Evolutionary conservation across 2,113 vertebrate species (phyloP).

Genomic region (Corydoras sp.): DNA sequence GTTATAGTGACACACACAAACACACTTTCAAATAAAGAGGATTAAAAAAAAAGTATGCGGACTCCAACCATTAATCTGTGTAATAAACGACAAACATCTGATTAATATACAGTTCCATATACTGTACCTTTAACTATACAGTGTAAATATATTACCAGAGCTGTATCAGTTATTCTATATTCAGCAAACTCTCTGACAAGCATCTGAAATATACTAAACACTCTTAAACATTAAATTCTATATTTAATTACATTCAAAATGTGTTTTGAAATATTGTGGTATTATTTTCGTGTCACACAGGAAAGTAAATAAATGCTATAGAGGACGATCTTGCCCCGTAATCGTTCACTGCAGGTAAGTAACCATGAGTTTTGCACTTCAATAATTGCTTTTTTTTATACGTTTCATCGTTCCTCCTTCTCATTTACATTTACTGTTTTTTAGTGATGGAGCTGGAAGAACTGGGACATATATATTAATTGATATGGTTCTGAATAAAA

Average conservation of each 20-base stretch:
- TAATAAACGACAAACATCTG: too few species aligned
- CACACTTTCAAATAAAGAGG: too few species aligned
- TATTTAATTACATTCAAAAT: not conserved
- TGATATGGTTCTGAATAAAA: slow-evolving; percentile 98
- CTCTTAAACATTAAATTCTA: not conserved
- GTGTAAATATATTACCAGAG: too few species aligned
- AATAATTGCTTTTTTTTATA: too few species aligned
- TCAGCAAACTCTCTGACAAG: too few species aligned
- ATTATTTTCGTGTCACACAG: slow-evolving; percentile 70
- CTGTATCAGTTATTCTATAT: too few species aligned
- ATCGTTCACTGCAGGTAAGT: slow-evolving; percentile 99
- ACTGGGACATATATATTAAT: slow-evolving; percentile 89
- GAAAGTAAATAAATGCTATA: slow-evolving; percentile 99
- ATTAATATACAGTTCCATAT: too few species aligned
- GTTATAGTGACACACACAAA: too few species aligned
- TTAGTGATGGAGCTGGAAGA: slow-evolving; percentile 86
- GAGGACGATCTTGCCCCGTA: slow-evolving; percentile 94
- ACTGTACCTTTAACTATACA: too few species aligned
- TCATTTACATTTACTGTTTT: not conserved
- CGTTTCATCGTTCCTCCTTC: slow-evolving; percentile 22
- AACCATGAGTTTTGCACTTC: not conserved
- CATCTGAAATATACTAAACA: too few species aligned
- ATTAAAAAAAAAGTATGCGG: too few species aligned
- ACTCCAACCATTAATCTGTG: too few species aligned
- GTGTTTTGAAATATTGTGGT: slow-evolving; percentile 13